These are phyloP conservation scores for Leptinotarsa lineolata DNA, from an alignment of 1,140 invertebrate species.

Conservation along the genomic window DNA sequence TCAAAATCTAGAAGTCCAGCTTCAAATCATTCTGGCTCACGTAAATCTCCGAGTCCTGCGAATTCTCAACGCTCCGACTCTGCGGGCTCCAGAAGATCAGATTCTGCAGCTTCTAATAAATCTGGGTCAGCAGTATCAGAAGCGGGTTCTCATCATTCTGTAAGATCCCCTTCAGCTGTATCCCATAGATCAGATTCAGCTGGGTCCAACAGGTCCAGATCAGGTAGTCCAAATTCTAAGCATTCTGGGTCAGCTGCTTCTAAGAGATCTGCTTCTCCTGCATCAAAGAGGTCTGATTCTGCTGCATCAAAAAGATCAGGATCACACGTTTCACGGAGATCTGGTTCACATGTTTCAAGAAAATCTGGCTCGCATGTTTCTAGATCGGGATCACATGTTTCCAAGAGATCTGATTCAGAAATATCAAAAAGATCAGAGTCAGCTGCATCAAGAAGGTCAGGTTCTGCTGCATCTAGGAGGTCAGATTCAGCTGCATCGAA, in stretches of 20 bases:
- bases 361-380: constrained; percentile 43
- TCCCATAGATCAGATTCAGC: constrained; percentile 47
- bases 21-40: constrained; percentile 34
- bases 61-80: constrained; percentile 43
- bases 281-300: constrained; percentile 43
- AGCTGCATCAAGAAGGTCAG: constrained; percentile 52
- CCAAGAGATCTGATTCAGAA: constrained; percentile 35
- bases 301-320: constrained; percentile 43
- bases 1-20: constrained; percentile 35
- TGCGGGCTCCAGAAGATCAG: constrained; percentile 42
- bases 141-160: constrained; percentile 11
- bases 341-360: constrained; percentile 46
- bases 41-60: constrained; percentile 26
- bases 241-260: constrained; percentile 50
- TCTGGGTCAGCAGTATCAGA: constrained; percentile 39
- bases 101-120: constrained; percentile 41
- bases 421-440: constrained; percentile 45
- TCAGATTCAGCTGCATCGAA: constrained; percentile 34
- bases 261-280: constrained; percentile 47
- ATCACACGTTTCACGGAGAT: constrained; percentile 42
- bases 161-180: constrained; percentile 44
- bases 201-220: constrained; percentile 48
- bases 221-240: constrained; percentile 18
- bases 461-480: constrained; percentile 28
- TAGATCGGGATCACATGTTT: constrained; percentile 46